These are phyloP conservation scores for Drosophila rufa DNA, from an alignment of 1,140 invertebrate genomes.

Conservation along the genomic window DNA sequence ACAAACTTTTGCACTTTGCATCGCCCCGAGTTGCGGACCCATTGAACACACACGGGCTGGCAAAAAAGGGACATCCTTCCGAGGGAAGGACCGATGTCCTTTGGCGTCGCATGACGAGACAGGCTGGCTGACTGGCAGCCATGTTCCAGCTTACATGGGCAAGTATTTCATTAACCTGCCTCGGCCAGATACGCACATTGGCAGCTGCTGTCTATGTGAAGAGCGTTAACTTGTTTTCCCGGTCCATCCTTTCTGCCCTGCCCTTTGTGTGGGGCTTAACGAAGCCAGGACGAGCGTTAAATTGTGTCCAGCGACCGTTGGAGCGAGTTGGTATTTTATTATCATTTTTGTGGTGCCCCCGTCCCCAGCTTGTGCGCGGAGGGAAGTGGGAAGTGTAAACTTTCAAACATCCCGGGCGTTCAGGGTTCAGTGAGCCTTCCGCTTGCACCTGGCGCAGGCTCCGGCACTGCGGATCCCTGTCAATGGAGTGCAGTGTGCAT, in stretches of 20 bases:
- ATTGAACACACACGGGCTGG: conserved; percentile 13
- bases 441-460: not conserved
- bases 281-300: conserved; percentile 33
- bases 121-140: conserved; percentile 28
- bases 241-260: conserved; percentile 12
- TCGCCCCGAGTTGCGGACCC: conserved; percentile 15
- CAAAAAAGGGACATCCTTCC: conserved; percentile 21
- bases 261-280: conserved; percentile 18
- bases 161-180: conserved; percentile 81
- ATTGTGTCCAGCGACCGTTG: conserved; percentile 38
- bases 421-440: conserved; percentile 13
- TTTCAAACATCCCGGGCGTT: conserved; percentile 34
- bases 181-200: conserved; percentile 70
- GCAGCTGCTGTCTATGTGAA: conserved; percentile 60
- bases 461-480: conserved; percentile 2
- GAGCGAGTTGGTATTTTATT: conserved; percentile 63
- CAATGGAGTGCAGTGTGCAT: conserved; percentile 42
- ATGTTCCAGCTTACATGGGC: conserved; percentile 52
- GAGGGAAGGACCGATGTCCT: conserved; percentile 19
- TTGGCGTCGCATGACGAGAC: conserved; percentile 29
- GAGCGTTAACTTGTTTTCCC: conserved; percentile 65
- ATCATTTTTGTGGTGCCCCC: conserved; percentile 66
- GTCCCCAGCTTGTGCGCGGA: not conserved
- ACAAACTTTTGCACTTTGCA: conserved; percentile 69
- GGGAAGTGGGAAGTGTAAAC: conserved; percentile 20